These are phyloP conservation scores for Ypsolopha sequella DNA, from an alignment of 2,888 invertebrate species.

Conservation along the genomic window DNA sequence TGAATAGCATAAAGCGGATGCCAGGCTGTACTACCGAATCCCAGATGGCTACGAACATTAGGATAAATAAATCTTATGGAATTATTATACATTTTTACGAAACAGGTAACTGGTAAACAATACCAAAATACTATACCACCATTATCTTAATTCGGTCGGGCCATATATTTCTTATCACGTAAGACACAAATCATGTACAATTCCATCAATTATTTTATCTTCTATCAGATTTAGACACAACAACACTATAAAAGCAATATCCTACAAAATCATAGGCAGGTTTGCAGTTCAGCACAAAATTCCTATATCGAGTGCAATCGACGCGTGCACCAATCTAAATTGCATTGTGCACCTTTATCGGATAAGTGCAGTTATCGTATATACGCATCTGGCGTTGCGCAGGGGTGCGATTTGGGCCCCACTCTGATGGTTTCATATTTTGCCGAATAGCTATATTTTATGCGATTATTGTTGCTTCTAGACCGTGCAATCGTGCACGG, in stretches of 20 bases:
- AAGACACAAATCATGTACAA: too few relatives aligned
- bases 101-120: too few relatives aligned
- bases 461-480: neutral
- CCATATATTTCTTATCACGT: too few relatives aligned
- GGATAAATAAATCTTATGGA: too few relatives aligned
- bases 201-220: too few relatives aligned
- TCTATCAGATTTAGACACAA: neutral
- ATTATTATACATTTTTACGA: too few relatives aligned
- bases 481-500: too few relatives aligned
- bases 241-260: neutral
- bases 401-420: conserved; percentile 2
- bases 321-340: conserved; percentile 8
- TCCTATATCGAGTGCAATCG: conserved; percentile 4
- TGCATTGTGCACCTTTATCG: conserved; percentile 8
- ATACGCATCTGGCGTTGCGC: neutral
- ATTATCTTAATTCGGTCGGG: too few relatives aligned
- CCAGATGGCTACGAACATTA: too few relatives aligned
- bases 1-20: too few relatives aligned
- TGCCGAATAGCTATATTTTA: neutral
- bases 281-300: neutral
- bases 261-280: neutral
- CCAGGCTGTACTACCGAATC: too few relatives aligned
- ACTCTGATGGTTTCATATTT: neutral
- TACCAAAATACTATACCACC: too few relatives aligned
- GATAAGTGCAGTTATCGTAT: conserved; percentile 2